A percentile compares a stretch with the other conserved stretches of the same genome.
Evolutionary conservation across 2,113 vertebrate genomes (phyloP).

Genomic region (Gorsachius goisagi): DNA sequence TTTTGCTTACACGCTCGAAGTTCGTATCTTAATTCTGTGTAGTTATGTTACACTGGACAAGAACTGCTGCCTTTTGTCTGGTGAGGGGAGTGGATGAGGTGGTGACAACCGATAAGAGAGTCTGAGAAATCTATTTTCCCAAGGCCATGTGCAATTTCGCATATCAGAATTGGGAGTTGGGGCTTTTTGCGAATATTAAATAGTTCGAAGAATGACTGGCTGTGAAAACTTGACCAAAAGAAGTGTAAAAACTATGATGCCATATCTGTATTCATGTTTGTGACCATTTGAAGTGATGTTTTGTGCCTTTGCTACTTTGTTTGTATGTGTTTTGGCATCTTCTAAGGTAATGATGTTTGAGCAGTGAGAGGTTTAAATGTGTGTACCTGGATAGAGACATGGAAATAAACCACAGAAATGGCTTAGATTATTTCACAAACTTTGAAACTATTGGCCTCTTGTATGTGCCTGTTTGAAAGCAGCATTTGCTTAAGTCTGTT

Average conservation of each 20-base stretch:
- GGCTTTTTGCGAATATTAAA: background rate
- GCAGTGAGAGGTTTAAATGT: background rate
- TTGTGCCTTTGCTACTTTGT: background rate
- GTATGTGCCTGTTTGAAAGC: background rate
- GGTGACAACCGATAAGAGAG: background rate
- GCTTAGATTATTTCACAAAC: background rate
- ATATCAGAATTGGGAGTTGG: rapidly evolving
- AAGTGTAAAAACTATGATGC: background rate
- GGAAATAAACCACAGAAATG: background rate
- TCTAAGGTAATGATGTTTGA: background rate
- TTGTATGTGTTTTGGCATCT: background rate
- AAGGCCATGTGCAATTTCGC: background rate
- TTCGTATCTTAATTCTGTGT: background rate
- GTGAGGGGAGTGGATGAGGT: background rate
- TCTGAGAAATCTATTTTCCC: background rate
- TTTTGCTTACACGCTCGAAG: background rate
- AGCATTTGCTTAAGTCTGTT: background rate
- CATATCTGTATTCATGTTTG: background rate
- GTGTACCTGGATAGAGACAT: background rate
- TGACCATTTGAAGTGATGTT: background rate
- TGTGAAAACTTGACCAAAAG: background rate
- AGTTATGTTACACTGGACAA: background rate
- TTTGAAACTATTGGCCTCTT: background rate
- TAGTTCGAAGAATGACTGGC: background rate
- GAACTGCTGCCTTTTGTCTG: background rate